These are phyloP conservation scores for Endomychus coccineus DNA, from an alignment of 2,888 invertebrate genomes.

Conservation along the genomic window DNA sequence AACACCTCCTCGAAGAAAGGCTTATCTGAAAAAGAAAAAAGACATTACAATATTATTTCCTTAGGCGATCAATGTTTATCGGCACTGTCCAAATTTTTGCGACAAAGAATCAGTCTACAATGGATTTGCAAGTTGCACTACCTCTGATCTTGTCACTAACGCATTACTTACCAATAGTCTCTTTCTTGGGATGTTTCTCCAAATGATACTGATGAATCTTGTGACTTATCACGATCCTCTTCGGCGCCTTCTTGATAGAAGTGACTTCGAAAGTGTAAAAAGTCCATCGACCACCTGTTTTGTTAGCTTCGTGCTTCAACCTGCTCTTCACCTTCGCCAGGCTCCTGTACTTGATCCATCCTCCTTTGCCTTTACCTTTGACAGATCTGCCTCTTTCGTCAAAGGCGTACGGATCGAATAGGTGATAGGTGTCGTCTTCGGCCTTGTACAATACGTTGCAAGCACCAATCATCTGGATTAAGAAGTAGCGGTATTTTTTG, in stretches of 20 bases:
- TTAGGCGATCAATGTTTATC: no score
- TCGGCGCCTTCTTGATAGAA: conserved; percentile 49
- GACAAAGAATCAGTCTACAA: no score
- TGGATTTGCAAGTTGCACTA: no score
- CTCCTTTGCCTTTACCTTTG: conserved; percentile 13
- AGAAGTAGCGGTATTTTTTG: conserved; percentile 48
- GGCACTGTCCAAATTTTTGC: no score
- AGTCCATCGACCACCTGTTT: conserved; percentile 36
- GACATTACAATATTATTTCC: no score
- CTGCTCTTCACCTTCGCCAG: conserved; percentile 9
- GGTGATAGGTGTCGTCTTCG: conserved; percentile 49
- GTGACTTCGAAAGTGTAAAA: conserved; percentile 54
- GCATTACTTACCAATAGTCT: conserved; percentile 31
- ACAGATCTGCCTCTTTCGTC: conserved; percentile 14
- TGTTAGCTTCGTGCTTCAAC: conserved; percentile 20
- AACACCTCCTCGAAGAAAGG: conserved; percentile 38
- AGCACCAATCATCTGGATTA: conserved; percentile 51
- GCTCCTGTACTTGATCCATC: conserved; percentile 11
- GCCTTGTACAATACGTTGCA: conserved; percentile 51
- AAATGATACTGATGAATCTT: conserved; percentile 45
- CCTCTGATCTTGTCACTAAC: no score
- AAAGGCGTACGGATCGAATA: conserved; percentile 54
- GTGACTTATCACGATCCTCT: conserved; percentile 43
- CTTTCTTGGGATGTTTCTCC: conserved; percentile 39
- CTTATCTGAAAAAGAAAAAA: conserved; percentile 24